Evolutionary conservation across 2,113 vertebrate species (phyloP).

Genomic region (Vulpes lagopus): DNA sequence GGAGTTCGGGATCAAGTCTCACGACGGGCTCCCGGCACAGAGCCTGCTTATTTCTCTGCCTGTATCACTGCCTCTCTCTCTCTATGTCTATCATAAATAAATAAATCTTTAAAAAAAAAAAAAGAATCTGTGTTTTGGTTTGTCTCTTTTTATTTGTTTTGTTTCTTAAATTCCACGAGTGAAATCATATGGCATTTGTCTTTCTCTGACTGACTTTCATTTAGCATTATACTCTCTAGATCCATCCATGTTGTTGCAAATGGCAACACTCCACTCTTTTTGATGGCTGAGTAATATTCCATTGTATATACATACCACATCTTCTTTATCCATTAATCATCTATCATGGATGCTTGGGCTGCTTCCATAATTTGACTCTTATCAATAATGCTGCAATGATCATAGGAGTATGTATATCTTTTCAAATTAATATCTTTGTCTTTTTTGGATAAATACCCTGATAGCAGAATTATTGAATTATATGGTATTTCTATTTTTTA

Average conservation of each 20-base stretch:
- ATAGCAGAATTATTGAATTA: not conserved
- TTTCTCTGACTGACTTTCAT: not conserved
- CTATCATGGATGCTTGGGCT: not conserved
- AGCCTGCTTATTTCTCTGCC: too few relatives aligned
- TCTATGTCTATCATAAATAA: too few relatives aligned
- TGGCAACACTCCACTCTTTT: not conserved
- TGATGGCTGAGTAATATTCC: not conserved
- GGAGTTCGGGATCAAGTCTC: too few relatives aligned
- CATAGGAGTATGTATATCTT: not conserved
- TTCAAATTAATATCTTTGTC: not conserved
- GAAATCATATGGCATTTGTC: not conserved
- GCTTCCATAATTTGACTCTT: not conserved
- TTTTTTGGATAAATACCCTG: not conserved
- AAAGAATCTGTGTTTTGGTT: not conserved
- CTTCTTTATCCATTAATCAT: not conserved
- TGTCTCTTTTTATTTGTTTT: not conserved
- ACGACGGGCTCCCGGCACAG: too few relatives aligned
- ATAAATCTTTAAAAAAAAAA: too few relatives aligned
- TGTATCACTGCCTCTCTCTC: too few relatives aligned
- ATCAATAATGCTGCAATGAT: not conserved
- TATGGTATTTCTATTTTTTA: not conserved
- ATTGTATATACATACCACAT: not conserved
- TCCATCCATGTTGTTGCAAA: not conserved
- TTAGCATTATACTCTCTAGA: not conserved
- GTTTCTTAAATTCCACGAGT: not conserved